phyloP scores from a whole-genome alignment of 1,140 invertebrate species.

The Aleiodes sp. region DNA sequence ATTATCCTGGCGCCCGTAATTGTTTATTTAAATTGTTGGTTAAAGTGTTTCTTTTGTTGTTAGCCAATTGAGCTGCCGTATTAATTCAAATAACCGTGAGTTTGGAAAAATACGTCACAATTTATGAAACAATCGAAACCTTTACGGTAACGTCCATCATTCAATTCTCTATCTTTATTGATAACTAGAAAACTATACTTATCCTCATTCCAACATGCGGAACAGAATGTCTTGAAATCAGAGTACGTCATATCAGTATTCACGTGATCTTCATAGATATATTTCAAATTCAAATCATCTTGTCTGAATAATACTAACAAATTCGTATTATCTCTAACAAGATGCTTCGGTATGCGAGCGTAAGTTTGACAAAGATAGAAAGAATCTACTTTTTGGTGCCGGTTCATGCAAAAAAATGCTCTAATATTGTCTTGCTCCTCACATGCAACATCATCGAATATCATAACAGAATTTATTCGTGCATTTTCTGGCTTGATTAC shows the following conservation, averaged over 20 bases:
- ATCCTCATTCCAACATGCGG: neutral
- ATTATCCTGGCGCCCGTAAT: too few relatives aligned
- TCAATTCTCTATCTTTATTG: too few relatives aligned
- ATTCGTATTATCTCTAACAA: neutral
- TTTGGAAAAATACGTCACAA: too few relatives aligned
- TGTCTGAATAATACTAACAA: neutral
- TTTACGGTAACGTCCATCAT: neutral
- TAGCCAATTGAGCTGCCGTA: too few relatives aligned
- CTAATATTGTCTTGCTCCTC: neutral
- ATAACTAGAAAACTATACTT: constrained; percentile 7
- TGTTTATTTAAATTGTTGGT: too few relatives aligned
- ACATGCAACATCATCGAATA: too few relatives aligned
- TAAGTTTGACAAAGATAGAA: neutral
- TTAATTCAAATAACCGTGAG: too few relatives aligned
- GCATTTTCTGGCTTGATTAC: constrained; percentile 3
- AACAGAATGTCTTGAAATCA: neutral
- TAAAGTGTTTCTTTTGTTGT: too few relatives aligned
- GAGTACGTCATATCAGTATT: neutral
- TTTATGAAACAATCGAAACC: constrained; percentile 27
- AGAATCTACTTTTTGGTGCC: constrained; percentile 4
- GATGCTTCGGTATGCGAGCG: neutral
- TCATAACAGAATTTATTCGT: constrained; percentile 12
- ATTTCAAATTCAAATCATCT: constrained; percentile 3
- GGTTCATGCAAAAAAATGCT: neutral
- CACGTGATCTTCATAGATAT: neutral